These are phyloP conservation scores for Oconnorella tubifera DNA, from an alignment of 2,888 invertebrate species.

Conservation along the genomic window DNA sequence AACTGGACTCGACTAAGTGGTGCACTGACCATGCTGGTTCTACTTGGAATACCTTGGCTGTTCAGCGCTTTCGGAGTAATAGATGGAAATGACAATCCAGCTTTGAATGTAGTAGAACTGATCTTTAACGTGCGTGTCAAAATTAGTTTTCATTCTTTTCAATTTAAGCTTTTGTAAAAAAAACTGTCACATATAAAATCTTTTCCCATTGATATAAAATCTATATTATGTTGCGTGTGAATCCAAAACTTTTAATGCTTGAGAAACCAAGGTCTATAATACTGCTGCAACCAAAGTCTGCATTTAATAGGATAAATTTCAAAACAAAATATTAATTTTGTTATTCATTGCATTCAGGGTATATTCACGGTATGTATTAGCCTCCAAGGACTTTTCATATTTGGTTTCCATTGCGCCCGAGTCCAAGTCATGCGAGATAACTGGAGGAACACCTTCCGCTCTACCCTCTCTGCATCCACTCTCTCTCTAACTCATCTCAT, in stretches of 20 bases:
- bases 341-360: neutral
- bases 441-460: neutral
- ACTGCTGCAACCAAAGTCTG: no score
- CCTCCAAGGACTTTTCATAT: neutral
- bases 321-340: no score
- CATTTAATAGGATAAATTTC: no score
- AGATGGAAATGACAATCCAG: neutral
- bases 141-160: neutral
- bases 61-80: neutral
- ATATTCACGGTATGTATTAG: neutral
- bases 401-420: neutral
- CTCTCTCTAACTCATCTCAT: no score
- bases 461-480: neutral
- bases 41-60: neutral
- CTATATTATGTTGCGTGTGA: no score
- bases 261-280: no score
- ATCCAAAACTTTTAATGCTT: no score
- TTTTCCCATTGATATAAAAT: no score
- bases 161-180: no score
- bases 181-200: no score
- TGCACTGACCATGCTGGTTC: neutral
- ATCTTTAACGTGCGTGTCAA: neutral
- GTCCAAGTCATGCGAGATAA: neutral
- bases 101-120: neutral
- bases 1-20: neutral